These are phyloP conservation scores for Meles meles DNA, from an alignment of 2,113 vertebrate genomes.

Conservation along the genomic window DNA sequence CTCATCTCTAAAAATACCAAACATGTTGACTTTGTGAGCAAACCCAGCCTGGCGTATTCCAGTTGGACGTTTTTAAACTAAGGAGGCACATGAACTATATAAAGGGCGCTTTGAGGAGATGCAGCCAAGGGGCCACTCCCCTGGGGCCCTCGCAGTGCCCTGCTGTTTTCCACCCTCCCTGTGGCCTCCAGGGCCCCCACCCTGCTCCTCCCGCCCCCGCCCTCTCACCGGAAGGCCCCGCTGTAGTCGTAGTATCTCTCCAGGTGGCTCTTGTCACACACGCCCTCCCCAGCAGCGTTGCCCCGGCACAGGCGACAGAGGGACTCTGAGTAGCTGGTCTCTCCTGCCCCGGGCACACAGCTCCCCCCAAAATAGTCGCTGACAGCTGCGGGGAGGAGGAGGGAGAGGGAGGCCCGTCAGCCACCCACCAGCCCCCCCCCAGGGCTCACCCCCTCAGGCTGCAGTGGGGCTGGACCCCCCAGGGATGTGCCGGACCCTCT, in stretches of 20 bases:
- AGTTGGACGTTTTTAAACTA: slow-evolving; percentile 3
- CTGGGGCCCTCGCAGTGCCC: background rate
- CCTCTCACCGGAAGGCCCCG: slow-evolving; percentile 93
- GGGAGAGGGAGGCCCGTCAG: slow-evolving; percentile 4
- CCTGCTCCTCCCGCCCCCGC: background rate
- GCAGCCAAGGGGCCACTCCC: background rate
- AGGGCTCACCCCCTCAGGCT: background rate
- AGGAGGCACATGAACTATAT: background rate
- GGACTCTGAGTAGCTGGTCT: slow-evolving; percentile 73
- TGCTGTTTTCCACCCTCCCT: background rate
- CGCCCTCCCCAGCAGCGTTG: slow-evolving; percentile 72
- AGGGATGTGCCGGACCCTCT: background rate
- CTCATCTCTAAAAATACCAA: background rate
- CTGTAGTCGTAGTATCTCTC: slow-evolving; percentile 90
- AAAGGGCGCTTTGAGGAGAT: slow-evolving; percentile 10
- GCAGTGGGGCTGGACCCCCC: background rate
- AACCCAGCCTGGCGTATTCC: background rate
- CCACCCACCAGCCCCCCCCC: rapidly evolving
- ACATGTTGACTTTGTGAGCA: slow-evolving; percentile 64
- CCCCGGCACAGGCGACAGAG: slow-evolving; percentile 92
- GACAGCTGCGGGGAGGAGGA: slow-evolving; percentile 82
- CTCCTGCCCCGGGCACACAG: slow-evolving; percentile 91
- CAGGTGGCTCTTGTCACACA: slow-evolving; percentile 80
- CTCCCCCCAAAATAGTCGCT: slow-evolving; percentile 91
- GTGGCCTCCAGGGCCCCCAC: background rate